Conservation (phyloP, 1,140 invertebrate genomes). For the Panonychus citri region DNA sequence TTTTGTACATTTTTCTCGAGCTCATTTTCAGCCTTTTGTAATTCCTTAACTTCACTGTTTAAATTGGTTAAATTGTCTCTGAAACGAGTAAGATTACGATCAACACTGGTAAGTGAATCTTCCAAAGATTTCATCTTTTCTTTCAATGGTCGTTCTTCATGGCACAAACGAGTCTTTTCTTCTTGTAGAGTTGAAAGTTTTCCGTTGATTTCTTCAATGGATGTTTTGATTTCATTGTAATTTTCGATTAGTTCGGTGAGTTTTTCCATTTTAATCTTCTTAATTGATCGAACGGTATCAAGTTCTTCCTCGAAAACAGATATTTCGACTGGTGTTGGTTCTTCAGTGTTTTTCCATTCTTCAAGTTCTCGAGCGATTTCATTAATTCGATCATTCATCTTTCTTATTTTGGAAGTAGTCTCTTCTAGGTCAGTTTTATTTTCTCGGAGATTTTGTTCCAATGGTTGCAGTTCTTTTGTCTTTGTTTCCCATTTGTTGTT, state of each 20-base stretch:
- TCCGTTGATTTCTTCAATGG: too few relatives aligned
- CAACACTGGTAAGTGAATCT: not conserved
- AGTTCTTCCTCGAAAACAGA: not conserved
- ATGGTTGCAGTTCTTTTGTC: not conserved
- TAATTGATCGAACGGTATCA: not conserved
- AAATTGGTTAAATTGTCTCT: too few relatives aligned
- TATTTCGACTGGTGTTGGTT: slow-evolving; percentile 5
- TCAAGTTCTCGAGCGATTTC: not conserved
- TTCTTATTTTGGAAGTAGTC: not conserved
- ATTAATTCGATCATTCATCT: not conserved
- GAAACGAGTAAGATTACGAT: too few relatives aligned
- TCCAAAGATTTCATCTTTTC: not conserved
- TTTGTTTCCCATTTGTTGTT: not conserved
- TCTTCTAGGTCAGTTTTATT: not conserved
- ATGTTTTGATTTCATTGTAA: slow-evolving; percentile 10
- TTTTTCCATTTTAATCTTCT: not conserved
- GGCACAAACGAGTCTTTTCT: slow-evolving; percentile 12
- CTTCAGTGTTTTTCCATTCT: slow-evolving; percentile 3
- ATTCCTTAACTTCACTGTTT: too few relatives aligned
- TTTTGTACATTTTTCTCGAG: slow-evolving; percentile 8
- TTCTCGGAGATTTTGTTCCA: not conserved
- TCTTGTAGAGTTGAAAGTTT: too few relatives aligned
- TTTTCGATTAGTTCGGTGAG: slow-evolving; percentile 13
- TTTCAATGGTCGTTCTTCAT: slow-evolving; percentile 20
- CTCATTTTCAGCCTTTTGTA: too few relatives aligned